phyloP scores from a whole-genome alignment of 2,888 invertebrate genomes.

The Scotopteryx bipunctaria region DNA sequence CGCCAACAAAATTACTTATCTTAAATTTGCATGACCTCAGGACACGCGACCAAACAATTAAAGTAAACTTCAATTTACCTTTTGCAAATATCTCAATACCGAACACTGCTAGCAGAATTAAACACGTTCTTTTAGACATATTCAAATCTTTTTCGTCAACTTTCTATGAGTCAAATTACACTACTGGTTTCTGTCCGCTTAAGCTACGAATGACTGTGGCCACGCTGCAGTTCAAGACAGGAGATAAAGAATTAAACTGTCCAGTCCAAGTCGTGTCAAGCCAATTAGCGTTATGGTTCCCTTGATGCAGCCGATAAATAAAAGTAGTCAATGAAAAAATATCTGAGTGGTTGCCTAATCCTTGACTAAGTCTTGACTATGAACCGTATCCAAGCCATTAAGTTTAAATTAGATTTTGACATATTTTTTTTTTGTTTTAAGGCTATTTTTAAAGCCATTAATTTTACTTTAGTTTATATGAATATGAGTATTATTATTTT shows the following conservation, averaged over 20 bases:
- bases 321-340: not conserved
- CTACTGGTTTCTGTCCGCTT: constrained; percentile 18
- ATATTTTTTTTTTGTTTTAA: too few relatives aligned
- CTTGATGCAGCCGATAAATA: not conserved
- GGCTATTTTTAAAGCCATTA: too few relatives aligned
- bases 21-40: not conserved
- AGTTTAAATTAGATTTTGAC: too few relatives aligned
- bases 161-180: too few relatives aligned
- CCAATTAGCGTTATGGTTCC: not conserved
- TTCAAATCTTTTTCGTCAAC: not conserved
- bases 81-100: constrained; percentile 8
- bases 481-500: too few relatives aligned
- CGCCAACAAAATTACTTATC: too few relatives aligned
- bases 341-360: too few relatives aligned
- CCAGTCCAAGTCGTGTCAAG: not conserved
- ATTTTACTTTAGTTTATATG: too few relatives aligned
- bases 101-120: constrained; percentile 7
- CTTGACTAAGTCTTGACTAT: too few relatives aligned
- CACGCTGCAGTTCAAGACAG: constrained; percentile 23
- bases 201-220: constrained; percentile 29
- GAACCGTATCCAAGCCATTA: too few relatives aligned
- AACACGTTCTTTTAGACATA: constrained; percentile 15
- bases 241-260: constrained; percentile 8
- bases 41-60: constrained; percentile 9
- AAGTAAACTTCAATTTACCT: constrained; percentile 6